Evolutionary conservation across 2,888 invertebrate genomes (phyloP).

Genomic region (Drosophila percnosoma): DNA sequence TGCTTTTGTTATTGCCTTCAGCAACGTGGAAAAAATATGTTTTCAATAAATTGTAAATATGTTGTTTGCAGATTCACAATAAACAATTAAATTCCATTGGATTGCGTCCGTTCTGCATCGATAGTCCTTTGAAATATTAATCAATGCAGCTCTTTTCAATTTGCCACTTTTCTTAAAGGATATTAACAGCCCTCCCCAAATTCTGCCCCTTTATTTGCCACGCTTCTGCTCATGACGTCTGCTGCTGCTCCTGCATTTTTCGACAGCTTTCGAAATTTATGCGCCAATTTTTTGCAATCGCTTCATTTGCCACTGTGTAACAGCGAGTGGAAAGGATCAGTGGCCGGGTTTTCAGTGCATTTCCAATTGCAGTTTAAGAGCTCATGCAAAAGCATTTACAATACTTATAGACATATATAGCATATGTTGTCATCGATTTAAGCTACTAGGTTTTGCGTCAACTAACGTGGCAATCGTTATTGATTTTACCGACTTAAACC

Average conservation of each 20-base stretch:
- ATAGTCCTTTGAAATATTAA: background rate
- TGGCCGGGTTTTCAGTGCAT: slow-evolving; percentile 31
- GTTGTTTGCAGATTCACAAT: background rate
- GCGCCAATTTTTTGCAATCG: slow-evolving; percentile 47
- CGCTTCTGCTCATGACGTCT: slow-evolving; percentile 39
- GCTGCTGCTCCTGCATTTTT: slow-evolving; percentile 39
- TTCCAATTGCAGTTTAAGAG: slow-evolving; percentile 35
- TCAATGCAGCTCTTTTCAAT: background rate
- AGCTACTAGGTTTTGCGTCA: slow-evolving; percentile 24
- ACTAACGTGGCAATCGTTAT: slow-evolving; percentile 62
- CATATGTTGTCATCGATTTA: slow-evolving; percentile 50
- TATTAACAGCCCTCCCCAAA: slow-evolving; percentile 20
- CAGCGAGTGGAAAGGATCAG: slow-evolving; percentile 23
- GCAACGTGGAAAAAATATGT: background rate
- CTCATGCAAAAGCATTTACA: slow-evolving; percentile 6
- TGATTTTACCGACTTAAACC: slow-evolving; percentile 60
- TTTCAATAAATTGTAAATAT: background rate
- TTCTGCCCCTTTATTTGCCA: background rate
- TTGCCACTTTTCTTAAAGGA: background rate
- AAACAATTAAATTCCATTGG: background rate
- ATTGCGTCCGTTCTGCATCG: background rate
- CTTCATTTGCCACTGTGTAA: slow-evolving; percentile 16
- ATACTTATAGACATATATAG: slow-evolving; percentile 3
- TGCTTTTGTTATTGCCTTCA: background rate
- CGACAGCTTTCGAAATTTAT: slow-evolving; percentile 55